phyloP scores from a whole-genome alignment of 2,888 invertebrate species.

The Terebella lapidaria region DNA sequence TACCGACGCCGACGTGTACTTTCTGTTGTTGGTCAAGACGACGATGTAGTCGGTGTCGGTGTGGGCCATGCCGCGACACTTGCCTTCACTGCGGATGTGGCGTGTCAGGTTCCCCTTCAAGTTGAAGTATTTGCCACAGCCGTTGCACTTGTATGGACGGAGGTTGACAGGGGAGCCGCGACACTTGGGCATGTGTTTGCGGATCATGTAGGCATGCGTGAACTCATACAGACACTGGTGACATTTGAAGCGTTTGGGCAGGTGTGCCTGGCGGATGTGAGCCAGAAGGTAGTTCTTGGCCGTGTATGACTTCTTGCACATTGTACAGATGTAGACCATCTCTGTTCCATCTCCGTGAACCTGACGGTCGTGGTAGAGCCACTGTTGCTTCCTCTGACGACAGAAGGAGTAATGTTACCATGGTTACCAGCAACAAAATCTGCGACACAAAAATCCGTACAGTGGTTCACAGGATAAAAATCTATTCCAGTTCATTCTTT shows the following conservation, averaged over 20 bases:
- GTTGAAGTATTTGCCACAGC: not conserved
- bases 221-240: constrained; percentile 5
- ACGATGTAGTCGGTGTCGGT: not conserved
- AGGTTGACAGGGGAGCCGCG: not conserved
- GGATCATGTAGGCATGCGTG: not conserved
- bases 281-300: constrained; percentile 16
- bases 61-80: not conserved
- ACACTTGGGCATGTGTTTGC: not conserved
- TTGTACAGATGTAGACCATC: constrained; percentile 11
- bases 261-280: constrained; percentile 16
- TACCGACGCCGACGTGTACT: not conserved
- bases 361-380: constrained; percentile 13
- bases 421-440: too few relatives aligned
- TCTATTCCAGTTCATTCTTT: too few relatives aligned
- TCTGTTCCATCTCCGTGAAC: constrained; percentile 6
- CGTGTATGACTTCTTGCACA: constrained; percentile 15
- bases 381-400: too few relatives aligned
- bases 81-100: not conserved
- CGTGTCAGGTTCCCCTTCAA: not conserved
- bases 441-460: too few relatives aligned
- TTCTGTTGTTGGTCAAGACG: not conserved
- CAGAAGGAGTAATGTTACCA: too few relatives aligned
- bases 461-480: too few relatives aligned
- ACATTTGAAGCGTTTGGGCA: constrained; percentile 7
- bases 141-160: not conserved